Base-by-base conservation (phyloP, 2,888 invertebrate genomes). In the Seira sanloemensis region DNA sequence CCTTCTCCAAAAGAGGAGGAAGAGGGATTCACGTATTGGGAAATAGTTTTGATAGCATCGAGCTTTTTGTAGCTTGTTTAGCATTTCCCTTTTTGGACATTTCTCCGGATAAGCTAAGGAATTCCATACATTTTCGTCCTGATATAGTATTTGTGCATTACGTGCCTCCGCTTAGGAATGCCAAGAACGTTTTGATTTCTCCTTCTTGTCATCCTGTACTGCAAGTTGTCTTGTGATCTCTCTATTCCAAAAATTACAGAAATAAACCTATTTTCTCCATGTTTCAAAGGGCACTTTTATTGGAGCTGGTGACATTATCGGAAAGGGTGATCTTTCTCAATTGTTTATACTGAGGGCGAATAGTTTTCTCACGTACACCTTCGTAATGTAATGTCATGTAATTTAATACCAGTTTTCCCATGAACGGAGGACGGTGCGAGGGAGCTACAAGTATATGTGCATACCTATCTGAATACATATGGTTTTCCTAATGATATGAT, bases 171-270 rank as follows among this genome's bases (percentile, higher is more conserved):
- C 75, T 78, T 84, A 75, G 78, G 84, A 74, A 84, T 84, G 78
- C 79, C 68, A 78, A 26, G 84, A 84, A 84, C 84, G 84, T 84
- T 74, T 72, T 84, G 84, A 84, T 84, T 84, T 78, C 84, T 83
- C 66, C 78, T 83, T 84, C 84, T 73, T 75, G 78, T 84, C 80
- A 75, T 81, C 68, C 76, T 37, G 4, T 76, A 74, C 65, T 79
- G 73, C 74, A 84, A n/a, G 27, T 18, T 25, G 24, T 27, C 73
- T 78, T 84, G 54, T 84, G 78, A 84, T 75, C 71, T 75, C 66
- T 66, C n/a, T 78, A 19, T 78, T 84, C 65, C 67, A 65, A 54
- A 78, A 66, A 67, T 73, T 58, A 50, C 65, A 69, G 68, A 71
- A 50, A 71, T 71, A 37, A 37, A 12, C 37, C 81, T 50, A 50